These are phyloP conservation scores for Lucilia cuprina DNA, from an alignment of 1,140 invertebrate species.

Conservation along the genomic window DNA sequence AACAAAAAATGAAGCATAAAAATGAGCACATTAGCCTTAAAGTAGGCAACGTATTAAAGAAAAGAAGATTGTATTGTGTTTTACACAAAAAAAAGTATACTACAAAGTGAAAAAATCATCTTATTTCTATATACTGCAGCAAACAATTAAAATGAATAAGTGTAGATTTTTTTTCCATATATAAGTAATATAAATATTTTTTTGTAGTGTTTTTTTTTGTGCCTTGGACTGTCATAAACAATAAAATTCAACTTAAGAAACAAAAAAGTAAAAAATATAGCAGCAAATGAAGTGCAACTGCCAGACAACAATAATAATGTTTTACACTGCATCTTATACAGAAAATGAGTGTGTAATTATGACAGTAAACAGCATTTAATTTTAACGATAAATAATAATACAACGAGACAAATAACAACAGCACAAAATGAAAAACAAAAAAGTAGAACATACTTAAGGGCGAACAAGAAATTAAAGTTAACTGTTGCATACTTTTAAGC, in stretches of 20 bases:
- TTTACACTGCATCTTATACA: background rate
- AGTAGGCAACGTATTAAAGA: background rate
- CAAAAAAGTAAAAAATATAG: background rate
- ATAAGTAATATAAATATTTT: background rate
- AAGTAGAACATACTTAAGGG: background rate
- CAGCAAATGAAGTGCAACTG: conserved; percentile 1
- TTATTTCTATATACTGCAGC: background rate
- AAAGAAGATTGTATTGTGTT: background rate
- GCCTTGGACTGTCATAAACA: conserved; percentile 8
- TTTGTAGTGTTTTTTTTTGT: background rate
- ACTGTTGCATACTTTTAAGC: background rate
- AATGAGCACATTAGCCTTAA: conserved; percentile 17
- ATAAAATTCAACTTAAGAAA: background rate
- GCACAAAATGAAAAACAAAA: background rate
- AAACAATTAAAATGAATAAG: background rate
- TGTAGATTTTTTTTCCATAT: background rate
- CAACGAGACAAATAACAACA: background rate
- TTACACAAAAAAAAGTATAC: background rate
- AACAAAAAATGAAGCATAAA: background rate
- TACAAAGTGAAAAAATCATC: background rate
- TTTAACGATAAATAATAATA: background rate
- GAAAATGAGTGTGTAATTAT: conserved; percentile 15
- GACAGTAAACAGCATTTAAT: conserved; percentile 14
- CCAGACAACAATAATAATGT: background rate
- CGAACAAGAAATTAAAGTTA: background rate